Percentiles rank a stretch among this genome's conserved stretches.
Evolutionary conservation across 53 echinoderm and acorn worm genomes (phyloP).

Genomic region (Actinopyga echinites): DNA sequence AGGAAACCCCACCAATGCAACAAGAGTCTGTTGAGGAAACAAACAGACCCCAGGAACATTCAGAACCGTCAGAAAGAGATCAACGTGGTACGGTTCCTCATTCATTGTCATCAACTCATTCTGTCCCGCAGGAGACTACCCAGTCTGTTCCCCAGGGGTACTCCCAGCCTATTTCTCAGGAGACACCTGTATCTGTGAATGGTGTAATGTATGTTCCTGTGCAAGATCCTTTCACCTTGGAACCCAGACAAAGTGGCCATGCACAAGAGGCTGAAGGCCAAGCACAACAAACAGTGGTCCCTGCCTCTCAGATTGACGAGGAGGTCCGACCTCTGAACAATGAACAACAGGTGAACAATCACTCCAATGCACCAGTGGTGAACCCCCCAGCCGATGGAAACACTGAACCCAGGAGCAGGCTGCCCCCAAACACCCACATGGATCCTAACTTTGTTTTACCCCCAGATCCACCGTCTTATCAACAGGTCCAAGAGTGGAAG

Average conservation of each 20-base stretch:
- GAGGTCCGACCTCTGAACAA: constrained; percentile 28
- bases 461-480: constrained; percentile 86
- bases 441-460: constrained; percentile 26
- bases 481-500: constrained; percentile 73
- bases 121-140: not conserved
- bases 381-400: not conserved
- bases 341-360: not conserved
- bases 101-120: constrained; percentile 21
- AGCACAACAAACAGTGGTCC: not conserved
- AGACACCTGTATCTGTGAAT: not conserved
- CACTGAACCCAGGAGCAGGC: constrained; percentile 3
- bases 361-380: not conserved
- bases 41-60: constrained; percentile 29
- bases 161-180: constrained; percentile 19
- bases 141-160: not conserved
- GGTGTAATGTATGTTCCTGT: constrained; percentile 22
- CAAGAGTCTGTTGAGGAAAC: not conserved
- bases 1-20: not conserved
- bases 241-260: not conserved
- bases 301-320: constrained; percentile 31
- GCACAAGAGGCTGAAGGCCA: not conserved
- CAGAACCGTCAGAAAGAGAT: constrained; percentile 14
- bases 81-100: constrained; percentile 23
- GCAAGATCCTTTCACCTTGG: constrained; percentile 20
- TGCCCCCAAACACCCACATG: constrained; percentile 30